Evolutionary conservation across 2,888 invertebrate genomes (phyloP).

Genomic region (Machimus rusticus): DNA sequence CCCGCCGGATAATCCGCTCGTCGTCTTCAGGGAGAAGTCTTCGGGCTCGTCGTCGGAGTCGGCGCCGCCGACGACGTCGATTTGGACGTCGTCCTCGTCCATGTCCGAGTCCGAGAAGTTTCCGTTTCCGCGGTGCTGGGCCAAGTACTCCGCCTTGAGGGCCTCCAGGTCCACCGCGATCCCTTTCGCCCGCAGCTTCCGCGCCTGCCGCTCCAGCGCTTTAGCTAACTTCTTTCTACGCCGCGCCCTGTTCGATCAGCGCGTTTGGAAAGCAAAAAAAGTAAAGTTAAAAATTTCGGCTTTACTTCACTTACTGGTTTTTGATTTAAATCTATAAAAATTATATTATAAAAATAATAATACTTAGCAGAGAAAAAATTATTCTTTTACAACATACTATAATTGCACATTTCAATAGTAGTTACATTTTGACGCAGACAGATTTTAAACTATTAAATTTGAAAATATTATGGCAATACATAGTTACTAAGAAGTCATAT

Average conservation of each 20-base stretch:
- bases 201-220: slow-evolving; percentile 88
- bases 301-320: not conserved
- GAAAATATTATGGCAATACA: no score
- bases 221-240: slow-evolving; percentile 91
- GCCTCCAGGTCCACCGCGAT: slow-evolving; percentile 88
- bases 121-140: slow-evolving; percentile 72
- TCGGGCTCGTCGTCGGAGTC: slow-evolving; percentile 72
- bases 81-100: slow-evolving; percentile 76
- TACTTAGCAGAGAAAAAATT: no score
- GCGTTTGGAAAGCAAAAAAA: slow-evolving; percentile 41
- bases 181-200: slow-evolving; percentile 90
- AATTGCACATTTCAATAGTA: no score
- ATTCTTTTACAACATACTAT: no score
- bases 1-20: slow-evolving; percentile 62
- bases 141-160: slow-evolving; percentile 83
- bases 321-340: not conserved
- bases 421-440: no score
- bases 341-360: no score
- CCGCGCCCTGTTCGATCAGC: slow-evolving; percentile 70
- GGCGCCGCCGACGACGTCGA: slow-evolving; percentile 84
- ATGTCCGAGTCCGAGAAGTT: slow-evolving; percentile 70
- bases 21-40: slow-evolving; percentile 64
- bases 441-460: no score
- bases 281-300: slow-evolving; percentile 26
- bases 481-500: no score